Percentiles rank a stretch among this genome's conserved stretches.
These are phyloP conservation scores for Cheirogaleus medius DNA, from an alignment of 2,113 vertebrate species.

Conservation along the genomic window DNA sequence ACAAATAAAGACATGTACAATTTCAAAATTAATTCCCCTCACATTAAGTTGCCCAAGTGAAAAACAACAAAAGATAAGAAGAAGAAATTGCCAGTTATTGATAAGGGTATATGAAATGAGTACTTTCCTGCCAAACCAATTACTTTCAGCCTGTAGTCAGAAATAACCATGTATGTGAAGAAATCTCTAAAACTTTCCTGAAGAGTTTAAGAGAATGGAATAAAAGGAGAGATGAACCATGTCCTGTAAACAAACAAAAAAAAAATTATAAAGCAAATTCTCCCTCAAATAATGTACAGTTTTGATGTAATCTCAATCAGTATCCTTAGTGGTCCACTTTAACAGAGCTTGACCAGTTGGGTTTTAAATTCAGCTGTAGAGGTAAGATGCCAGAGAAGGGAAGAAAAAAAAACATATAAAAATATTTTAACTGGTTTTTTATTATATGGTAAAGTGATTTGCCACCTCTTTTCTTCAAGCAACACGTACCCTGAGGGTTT, in stretches of 20 bases:
- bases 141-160: background rate
- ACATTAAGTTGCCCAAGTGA: background rate
- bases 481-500: background rate
- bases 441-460: conserved; percentile 22
- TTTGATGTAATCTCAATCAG: background rate
- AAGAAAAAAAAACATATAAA: background rate
- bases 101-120: background rate
- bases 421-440: conserved; percentile 12
- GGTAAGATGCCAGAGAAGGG: background rate
- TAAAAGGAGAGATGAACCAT: background rate
- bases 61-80: conserved; percentile 39
- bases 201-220: background rate
- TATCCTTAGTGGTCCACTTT: background rate
- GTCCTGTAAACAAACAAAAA: background rate
- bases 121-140: background rate
- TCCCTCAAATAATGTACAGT: background rate
- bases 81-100: background rate
- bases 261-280: background rate
- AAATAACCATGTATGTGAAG: conserved; percentile 8
- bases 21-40: background rate
- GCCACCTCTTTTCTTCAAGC: background rate
- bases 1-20: background rate
- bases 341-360: background rate
- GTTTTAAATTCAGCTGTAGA: conserved; percentile 29
- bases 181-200: background rate